Percentiles rank a stretch among this genome's conserved stretches.
Evolutionary conservation across 1,140 invertebrate genomes (phyloP).

Genomic region (Drosophila parvula): DNA sequence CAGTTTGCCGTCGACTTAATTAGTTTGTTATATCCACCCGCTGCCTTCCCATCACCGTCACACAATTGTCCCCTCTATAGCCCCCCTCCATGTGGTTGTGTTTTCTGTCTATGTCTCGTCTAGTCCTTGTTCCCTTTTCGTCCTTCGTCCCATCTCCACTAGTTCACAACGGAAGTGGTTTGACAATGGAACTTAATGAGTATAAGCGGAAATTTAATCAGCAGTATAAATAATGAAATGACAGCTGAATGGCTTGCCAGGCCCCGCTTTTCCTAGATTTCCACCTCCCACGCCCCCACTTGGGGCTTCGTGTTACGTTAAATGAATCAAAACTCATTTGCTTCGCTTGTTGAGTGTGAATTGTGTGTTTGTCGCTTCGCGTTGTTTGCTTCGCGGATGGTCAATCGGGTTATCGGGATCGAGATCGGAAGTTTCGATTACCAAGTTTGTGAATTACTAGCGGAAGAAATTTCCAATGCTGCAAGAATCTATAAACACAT

Average conservation of each 20-base stretch:
- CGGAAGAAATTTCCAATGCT: too few relatives aligned
- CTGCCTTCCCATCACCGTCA: neutral
- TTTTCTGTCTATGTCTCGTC: conserved; percentile 52
- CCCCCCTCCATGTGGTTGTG: conserved; percentile 40
- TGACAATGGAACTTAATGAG: conserved; percentile 80
- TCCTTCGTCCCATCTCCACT: conserved; percentile 5
- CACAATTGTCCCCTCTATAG: conserved; percentile 2
- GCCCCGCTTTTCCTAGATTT: conserved; percentile 1
- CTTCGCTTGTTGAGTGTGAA: conserved; percentile 59
- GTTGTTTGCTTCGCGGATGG: conserved; percentile 37
- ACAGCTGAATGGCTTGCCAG: conserved; percentile 69
- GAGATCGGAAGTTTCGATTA: conserved; percentile 12
- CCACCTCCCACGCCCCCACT: neutral
- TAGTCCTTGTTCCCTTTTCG: conserved; percentile 29
- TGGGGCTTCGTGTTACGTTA: conserved; percentile 55
- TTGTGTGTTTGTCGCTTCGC: conserved; percentile 26
- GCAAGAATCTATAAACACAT: too few relatives aligned
- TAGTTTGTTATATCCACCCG: conserved; percentile 74
- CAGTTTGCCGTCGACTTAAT: conserved; percentile 73
- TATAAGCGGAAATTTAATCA: conserved; percentile 82
- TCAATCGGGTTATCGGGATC: conserved; percentile 42
- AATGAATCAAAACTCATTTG: conserved; percentile 76
- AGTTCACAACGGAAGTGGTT: conserved; percentile 68
- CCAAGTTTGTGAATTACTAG: too few relatives aligned
- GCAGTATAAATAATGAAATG: conserved; percentile 82